Base-by-base conservation (phyloP, 2,888 invertebrate species). In the Lasioglossum oenotherae region DNA sequence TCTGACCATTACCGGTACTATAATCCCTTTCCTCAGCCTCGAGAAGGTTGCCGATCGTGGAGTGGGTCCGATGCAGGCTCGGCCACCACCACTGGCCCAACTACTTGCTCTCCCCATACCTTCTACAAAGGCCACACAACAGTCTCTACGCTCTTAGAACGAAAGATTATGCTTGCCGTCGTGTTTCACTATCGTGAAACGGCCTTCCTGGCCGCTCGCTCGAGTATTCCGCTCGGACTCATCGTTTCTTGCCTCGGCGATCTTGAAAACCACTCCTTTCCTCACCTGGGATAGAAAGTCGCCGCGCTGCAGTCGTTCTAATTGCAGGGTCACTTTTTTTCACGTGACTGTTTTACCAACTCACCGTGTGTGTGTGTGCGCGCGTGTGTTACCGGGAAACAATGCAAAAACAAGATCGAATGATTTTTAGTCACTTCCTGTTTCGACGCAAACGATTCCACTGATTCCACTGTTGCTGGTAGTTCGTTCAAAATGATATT, bases 11-110 rank as follows among this genome's bases (percentile, higher is more conserved):
- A 82, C 81, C 83, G 82, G 78, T 71, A n/a, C 78, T 69, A 69
- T 38, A 69, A 88, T 91, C 90, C 87, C 89, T 87, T 91, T 90
- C 87, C 85, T 85, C 88, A 84, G 75, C 89, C 88, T 84, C 88
- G 78, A 82, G 84, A 90, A 90, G 90, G 91, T 86, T 86, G 78
- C 27, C 72, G 38, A 27, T n/a, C 60, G 53, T 23, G 23, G 53
- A 53, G 60, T 27, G 60, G 60, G 27, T 5, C 27, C 60, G 27
- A 14, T 16, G 27, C 14, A 27, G 19, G 23, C 44, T 4, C 35
- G 38, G n/a, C 78, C 74, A 67, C 27, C 60, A 44, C 81, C 84
- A 74, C 76, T 69, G 72, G 44, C 74, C 69, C 27, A 27, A 16
- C 27, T 27, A 16, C 60, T 60, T 12, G 27, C 27, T 60, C 60